A percentile compares a stretch with the other conserved stretches of the same genome.
phyloP scores from a whole-genome alignment of 2,113 vertebrate species.

The Brachyistius frenatus region DNA sequence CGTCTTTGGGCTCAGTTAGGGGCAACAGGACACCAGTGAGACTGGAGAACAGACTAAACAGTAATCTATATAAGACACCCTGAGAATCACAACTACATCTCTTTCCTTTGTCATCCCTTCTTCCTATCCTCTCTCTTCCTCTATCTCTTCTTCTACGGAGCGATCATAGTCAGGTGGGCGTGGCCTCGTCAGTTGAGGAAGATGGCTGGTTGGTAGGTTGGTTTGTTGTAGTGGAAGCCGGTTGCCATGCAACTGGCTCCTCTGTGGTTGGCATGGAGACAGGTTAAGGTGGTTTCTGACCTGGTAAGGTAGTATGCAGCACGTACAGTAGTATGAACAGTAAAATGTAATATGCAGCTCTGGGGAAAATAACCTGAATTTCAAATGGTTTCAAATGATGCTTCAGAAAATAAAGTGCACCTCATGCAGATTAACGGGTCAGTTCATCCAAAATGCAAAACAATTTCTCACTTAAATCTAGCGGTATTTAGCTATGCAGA shows the following conservation, averaged over 20 bases:
- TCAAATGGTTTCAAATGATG: constrained; percentile 28
- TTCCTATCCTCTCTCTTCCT: constrained; percentile 67
- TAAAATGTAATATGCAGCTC: constrained; percentile 72
- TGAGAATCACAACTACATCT: constrained; percentile 84
- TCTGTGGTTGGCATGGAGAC: constrained; percentile 84
- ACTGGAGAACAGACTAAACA: constrained; percentile 79
- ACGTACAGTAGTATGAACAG: constrained; percentile 79
- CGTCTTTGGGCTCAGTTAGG: constrained; percentile 84
- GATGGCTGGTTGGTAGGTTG: constrained; percentile 80
- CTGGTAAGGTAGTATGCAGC: constrained; percentile 78
- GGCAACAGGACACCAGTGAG: constrained; percentile 80
- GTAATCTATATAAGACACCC: constrained; percentile 83
- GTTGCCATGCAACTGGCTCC: constrained; percentile 84
- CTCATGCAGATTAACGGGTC: constrained; percentile 23
- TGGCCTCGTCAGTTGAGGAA: constrained; percentile 78
- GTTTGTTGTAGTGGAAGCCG: constrained; percentile 79
- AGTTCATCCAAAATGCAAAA: constrained; percentile 2
- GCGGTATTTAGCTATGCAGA: background rate
- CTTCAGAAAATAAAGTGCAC: constrained; percentile 2
- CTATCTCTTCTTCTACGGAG: constrained; percentile 71
- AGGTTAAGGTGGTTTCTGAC: constrained; percentile 85
- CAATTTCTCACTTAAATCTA: background rate
- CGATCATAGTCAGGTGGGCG: constrained; percentile 71
- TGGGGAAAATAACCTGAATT: constrained; percentile 65
- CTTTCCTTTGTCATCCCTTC: constrained; percentile 68